Evolutionary conservation across 2,797 vertebrate genomes (phyloP).

Genomic region (Garrulus glandarius): DNA sequence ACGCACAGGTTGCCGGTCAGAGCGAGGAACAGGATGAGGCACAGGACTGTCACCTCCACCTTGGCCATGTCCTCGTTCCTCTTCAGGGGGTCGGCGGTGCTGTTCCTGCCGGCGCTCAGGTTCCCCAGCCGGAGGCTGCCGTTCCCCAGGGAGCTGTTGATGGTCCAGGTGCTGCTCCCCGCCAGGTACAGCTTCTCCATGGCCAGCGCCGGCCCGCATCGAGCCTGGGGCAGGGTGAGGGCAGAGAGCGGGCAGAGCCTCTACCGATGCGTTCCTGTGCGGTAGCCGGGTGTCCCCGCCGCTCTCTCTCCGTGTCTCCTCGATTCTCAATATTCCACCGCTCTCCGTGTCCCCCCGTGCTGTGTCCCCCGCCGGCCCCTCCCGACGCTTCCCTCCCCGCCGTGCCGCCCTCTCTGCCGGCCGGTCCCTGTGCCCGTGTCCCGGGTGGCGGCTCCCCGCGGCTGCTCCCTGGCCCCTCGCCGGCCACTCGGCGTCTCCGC

Average conservation of each 20-base stretch:
- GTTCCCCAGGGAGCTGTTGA: slow-evolving; percentile 75
- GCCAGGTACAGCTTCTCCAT: slow-evolving; percentile 58
- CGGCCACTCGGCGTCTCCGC: background rate
- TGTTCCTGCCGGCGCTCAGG: slow-evolving; percentile 71
- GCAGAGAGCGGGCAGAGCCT: background rate
- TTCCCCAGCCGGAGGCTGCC: slow-evolving; percentile 61
- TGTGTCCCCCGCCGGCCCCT: background rate
- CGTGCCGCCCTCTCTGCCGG: background rate
- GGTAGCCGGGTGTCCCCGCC: background rate
- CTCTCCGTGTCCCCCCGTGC: background rate
- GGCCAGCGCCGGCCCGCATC: slow-evolving; percentile 11
- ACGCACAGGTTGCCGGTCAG: slow-evolving; percentile 92
- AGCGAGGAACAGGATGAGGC: slow-evolving; percentile 88
- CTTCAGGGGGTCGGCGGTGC: slow-evolving; percentile 79
- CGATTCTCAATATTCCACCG: background rate
- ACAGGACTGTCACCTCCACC: slow-evolving; percentile 91
- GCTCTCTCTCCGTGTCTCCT: background rate
- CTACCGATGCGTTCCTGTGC: accelerated
- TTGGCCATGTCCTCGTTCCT: slow-evolving; percentile 95
- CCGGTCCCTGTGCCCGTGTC: background rate
- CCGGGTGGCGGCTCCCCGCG: background rate
- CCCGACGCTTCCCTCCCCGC: background rate
- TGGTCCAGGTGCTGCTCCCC: slow-evolving; percentile 54
- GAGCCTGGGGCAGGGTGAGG: background rate
- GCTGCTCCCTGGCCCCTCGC: background rate